These are phyloP conservation scores for Parelbella ahira DNA, from an alignment of 2,888 invertebrate genomes.

Conservation along the genomic window DNA sequence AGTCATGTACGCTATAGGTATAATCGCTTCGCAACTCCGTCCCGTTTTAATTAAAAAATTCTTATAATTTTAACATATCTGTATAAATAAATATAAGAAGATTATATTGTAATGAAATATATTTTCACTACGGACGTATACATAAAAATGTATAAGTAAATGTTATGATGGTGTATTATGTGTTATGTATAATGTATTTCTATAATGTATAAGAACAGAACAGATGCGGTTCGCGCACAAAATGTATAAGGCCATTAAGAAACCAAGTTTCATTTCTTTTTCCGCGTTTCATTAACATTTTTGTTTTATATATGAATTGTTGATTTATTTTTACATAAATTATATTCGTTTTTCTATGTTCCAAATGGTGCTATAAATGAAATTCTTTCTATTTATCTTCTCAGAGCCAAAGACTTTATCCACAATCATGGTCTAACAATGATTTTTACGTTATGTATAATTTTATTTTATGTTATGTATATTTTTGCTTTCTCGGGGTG, in stretches of 20 bases:
- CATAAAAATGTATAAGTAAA: conserved; percentile 28
- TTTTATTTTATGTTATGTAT: conserved; percentile 38
- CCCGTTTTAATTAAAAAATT: conserved; percentile 33
- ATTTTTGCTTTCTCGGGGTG: conserved; percentile 17
- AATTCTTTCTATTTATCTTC: conserved; percentile 57
- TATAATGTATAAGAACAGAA: conserved; percentile 18
- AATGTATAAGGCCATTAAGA: conserved; percentile 31
- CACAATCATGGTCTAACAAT: conserved; percentile 28
- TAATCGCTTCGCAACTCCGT: conserved; percentile 35
- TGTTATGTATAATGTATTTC: conserved; percentile 10
- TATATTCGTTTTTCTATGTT: conserved; percentile 36
- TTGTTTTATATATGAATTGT: conserved; percentile 27
- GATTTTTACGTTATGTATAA: conserved; percentile 27
- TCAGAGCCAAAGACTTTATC: conserved; percentile 71
- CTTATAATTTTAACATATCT: conserved; percentile 27
- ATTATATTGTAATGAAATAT: conserved; percentile 31
- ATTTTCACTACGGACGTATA: conserved; percentile 39
- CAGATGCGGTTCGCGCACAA: conserved; percentile 14
- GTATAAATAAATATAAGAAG: conserved; percentile 32
- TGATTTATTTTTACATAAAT: conserved; percentile 23
- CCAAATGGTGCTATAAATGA: conserved; percentile 73
- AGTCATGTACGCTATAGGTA: conserved; percentile 37
- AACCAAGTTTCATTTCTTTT: conserved; percentile 36
- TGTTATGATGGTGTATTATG: conserved; percentile 10
- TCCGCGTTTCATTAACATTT: conserved; percentile 29